Conservation (phyloP, 2,888 invertebrate species). For the Anarsia innoxiella region DNA sequence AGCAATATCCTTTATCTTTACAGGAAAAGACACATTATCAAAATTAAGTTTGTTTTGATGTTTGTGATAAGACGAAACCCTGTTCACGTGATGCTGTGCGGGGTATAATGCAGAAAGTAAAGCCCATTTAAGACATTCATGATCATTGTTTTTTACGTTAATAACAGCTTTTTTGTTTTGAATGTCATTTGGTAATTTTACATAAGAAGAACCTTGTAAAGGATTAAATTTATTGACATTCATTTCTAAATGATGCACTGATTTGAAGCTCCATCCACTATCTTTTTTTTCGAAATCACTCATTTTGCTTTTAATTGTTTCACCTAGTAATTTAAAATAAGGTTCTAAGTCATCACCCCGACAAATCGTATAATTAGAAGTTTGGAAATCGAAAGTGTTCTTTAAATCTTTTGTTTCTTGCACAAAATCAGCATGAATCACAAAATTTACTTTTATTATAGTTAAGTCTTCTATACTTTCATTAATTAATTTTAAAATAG, state of each 20-base stretch:
- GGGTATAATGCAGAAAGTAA: neutral
- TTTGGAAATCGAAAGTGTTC: neutral
- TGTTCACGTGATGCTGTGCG: neutral
- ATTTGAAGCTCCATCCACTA: neutral
- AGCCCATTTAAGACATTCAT: slow-evolving; percentile 1
- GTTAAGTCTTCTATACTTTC: neutral
- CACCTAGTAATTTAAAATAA: neutral
- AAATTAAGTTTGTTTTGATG: neutral
- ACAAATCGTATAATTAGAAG: neutral
- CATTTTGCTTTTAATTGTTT: neutral
- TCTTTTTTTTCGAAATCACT: neutral
- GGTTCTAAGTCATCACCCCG: neutral
- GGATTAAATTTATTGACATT: neutral
- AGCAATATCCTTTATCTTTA: neutral
- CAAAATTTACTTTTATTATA: neutral
- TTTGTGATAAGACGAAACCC: neutral
- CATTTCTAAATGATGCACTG: neutral
- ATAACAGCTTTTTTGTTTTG: neutral
- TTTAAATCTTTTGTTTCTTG: neutral
- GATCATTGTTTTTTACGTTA: neutral
- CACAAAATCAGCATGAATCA: neutral
- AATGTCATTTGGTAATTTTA: neutral
- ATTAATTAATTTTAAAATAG: neutral
- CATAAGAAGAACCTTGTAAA: neutral
- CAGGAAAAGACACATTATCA: neutral